phyloP scores from a whole-genome alignment of 1,140 invertebrate genomes.

The Coelopa frigida region DNA sequence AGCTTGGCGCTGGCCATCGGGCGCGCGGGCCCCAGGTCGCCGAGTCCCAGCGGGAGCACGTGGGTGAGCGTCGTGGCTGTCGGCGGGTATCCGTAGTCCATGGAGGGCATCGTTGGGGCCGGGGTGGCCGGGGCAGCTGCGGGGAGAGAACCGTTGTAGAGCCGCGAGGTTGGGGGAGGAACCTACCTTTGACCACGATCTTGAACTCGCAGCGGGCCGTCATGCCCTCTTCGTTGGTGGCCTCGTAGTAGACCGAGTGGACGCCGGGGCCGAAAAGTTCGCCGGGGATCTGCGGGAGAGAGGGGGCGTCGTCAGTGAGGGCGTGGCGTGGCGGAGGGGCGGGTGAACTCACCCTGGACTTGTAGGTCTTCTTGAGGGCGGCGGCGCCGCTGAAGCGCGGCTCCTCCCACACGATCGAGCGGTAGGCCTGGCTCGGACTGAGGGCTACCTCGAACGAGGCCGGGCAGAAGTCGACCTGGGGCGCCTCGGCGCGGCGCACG shows the following conservation, averaged over 20 bases:
- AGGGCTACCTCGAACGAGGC: slow-evolving; percentile 55
- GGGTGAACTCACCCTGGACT: slow-evolving; percentile 52
- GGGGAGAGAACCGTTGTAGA: too few relatives aligned
- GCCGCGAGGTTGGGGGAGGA: not conserved
- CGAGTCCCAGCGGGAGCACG: not conserved
- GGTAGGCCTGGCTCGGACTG: slow-evolving; percentile 48
- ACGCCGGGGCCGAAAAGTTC: slow-evolving; percentile 51
- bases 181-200: slow-evolving; percentile 52
- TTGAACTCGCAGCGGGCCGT: slow-evolving; percentile 56
- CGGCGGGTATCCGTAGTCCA: not conserved
- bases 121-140: not conserved
- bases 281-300: slow-evolving; percentile 52
- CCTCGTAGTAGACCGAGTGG: slow-evolving; percentile 58
- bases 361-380: slow-evolving; percentile 51
- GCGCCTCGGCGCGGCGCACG: slow-evolving; percentile 47
- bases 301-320: not conserved
- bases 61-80: not conserved
- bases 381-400: slow-evolving; percentile 60
- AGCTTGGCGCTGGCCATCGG: not conserved
- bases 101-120: not conserved
- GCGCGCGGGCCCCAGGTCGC: not conserved
- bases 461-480: slow-evolving; percentile 52
- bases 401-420: slow-evolving; percentile 59
- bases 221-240: slow-evolving; percentile 55
- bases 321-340: too few relatives aligned